These are phyloP conservation scores for Riptortus pedestris DNA, from an alignment of 1,140 invertebrate species.

Conservation along the genomic window DNA sequence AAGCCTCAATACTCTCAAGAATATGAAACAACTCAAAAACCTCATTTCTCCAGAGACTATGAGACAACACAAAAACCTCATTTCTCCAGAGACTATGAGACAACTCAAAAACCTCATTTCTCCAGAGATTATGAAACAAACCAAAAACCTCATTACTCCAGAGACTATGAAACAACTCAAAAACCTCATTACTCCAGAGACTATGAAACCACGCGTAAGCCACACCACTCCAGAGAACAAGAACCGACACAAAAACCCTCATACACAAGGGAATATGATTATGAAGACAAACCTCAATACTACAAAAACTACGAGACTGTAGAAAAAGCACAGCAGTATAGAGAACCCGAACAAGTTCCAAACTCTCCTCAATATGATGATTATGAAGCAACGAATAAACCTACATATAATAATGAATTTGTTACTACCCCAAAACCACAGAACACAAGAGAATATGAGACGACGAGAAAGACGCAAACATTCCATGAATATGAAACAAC, in stretches of 20 bases:
- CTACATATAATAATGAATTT: neutral
- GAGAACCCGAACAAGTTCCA: neutral
- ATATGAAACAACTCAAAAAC: constrained; percentile 10
- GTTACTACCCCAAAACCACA: neutral
- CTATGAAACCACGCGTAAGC: neutral
- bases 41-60: neutral
- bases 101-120: neutral
- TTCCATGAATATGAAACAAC: constrained; percentile 1
- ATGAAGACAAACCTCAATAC: neutral
- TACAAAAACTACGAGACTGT: neutral
- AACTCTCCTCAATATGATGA: neutral
- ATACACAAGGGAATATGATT: constrained; percentile 1
- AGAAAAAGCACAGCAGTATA: neutral
- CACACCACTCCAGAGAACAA: neutral
- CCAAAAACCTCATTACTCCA: neutral
- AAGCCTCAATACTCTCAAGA: constrained; percentile 2
- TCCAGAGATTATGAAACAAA: neutral
- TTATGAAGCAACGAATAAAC: neutral
- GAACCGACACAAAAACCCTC: neutral
- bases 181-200: neutral
- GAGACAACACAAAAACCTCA: constrained; percentile 2
- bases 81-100: neutral
- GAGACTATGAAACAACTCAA: neutral
- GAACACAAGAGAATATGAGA: neutral
- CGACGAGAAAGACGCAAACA: neutral